A percentile compares a stretch with the other conserved stretches of the same genome.
Evolutionary conservation across 2,113 vertebrate species (phyloP).

Genomic region (Caranx melampygus): DNA sequence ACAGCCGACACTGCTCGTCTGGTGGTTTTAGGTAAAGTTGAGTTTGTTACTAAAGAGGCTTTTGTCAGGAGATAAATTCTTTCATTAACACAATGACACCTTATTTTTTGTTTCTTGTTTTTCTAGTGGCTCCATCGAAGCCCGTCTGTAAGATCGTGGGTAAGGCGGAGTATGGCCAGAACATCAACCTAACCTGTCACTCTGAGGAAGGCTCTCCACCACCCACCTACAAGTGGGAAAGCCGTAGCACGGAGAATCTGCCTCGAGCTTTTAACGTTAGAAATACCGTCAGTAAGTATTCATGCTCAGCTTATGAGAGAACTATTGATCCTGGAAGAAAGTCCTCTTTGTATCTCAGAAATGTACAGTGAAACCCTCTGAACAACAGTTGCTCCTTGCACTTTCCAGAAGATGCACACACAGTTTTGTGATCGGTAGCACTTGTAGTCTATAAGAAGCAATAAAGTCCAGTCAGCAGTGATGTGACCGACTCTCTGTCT

Average conservation of each 20-base stretch:
- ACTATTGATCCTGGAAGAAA: neutral
- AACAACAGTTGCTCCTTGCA: neutral
- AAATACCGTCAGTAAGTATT: conserved; percentile 72
- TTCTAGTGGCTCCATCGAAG: conserved; percentile 88
- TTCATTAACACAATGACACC: neutral
- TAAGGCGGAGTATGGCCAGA: conserved; percentile 81
- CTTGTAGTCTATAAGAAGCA: neutral
- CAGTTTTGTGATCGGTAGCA: neutral
- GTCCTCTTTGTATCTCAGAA: neutral
- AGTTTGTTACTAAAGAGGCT: neutral
- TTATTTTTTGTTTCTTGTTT: neutral
- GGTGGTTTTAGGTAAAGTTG: conserved; percentile 76
- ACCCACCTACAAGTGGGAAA: conserved; percentile 88
- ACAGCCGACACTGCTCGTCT: neutral
- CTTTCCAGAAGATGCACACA: neutral
- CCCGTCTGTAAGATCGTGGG: conserved; percentile 86
- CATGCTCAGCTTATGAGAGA: neutral
- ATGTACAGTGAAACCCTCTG: neutral
- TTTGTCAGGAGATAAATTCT: neutral
- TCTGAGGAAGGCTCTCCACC: conserved; percentile 89
- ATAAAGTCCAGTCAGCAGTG: neutral
- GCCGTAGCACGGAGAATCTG: conserved; percentile 62
- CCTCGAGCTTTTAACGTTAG: conserved; percentile 21
- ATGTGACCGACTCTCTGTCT: conserved; percentile 31
- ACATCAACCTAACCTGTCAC: conserved; percentile 88